Conservation (phyloP, 2,113 vertebrate species). For the Polypterus senegalus region DNA sequence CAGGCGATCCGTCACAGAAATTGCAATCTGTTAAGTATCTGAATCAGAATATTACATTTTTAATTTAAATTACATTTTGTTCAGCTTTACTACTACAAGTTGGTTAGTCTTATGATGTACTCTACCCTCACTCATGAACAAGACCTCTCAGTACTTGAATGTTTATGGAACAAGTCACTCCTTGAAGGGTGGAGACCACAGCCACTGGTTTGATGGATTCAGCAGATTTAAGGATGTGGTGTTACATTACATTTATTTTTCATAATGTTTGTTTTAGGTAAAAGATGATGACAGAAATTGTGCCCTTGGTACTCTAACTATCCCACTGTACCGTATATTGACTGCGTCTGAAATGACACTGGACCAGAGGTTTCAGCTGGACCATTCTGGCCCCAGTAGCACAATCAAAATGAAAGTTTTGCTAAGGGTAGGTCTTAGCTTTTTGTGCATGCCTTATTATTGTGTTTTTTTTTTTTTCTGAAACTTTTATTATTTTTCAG, state of each 20-base stretch:
- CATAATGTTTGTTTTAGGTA: constrained; percentile 44
- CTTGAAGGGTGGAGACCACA: background rate
- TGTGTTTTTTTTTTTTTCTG: too few species aligned
- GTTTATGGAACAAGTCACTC: too few species aligned
- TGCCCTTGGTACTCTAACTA: constrained; percentile 54
- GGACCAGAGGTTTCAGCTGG: constrained; percentile 71
- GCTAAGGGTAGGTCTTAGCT: constrained; percentile 54
- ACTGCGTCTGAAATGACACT: constrained; percentile 53
- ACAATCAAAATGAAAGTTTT: constrained; percentile 79
- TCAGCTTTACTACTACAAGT: too few species aligned
- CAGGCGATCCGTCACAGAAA: too few species aligned
- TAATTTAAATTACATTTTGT: too few species aligned
- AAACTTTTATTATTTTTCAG: too few species aligned
- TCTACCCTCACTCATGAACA: too few species aligned
- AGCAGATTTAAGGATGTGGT: too few species aligned
- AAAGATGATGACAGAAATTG: constrained; percentile 67
- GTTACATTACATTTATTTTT: background rate
- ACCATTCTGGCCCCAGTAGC: constrained; percentile 74
- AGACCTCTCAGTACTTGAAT: too few species aligned
- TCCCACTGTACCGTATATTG: constrained; percentile 65
- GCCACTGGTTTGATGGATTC: background rate
- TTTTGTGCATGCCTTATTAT: background rate
- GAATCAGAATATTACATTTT: too few species aligned
- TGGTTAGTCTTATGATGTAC: too few species aligned
- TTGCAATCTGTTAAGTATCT: too few species aligned